Percentiles rank a stretch among this genome's conserved stretches.
Conservation (phyloP, 2,113 vertebrate genomes). For the Thomomys bottae region DNA sequence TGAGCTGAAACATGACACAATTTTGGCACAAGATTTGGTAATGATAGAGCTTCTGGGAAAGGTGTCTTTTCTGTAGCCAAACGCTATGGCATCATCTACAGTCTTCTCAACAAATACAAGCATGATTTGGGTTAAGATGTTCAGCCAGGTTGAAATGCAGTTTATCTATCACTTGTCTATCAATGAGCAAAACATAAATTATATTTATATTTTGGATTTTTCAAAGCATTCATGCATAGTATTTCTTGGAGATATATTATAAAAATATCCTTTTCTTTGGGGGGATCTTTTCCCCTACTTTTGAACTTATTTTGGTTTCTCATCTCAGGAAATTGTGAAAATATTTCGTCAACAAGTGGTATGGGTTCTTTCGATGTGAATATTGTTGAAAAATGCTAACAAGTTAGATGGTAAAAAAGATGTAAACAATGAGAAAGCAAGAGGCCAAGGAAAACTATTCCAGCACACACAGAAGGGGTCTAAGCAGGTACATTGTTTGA, state of each 20-base stretch:
- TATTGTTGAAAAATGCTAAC: slow-evolving; percentile 1
- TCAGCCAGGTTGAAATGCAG: not conserved
- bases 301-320: slow-evolving; percentile 25
- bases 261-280: not conserved
- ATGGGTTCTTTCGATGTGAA: not conserved
- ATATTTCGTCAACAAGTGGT: not conserved
- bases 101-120: not conserved
- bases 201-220: not conserved
- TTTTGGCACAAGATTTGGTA: slow-evolving; percentile 47
- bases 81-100: not conserved
- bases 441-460: not conserved
- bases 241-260: slow-evolving; percentile 36
- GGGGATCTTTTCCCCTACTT: not conserved
- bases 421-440: not conserved
- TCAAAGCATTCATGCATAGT: not conserved
- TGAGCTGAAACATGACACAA: slow-evolving; percentile 35
- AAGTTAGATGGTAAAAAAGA: not conserved
- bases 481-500: not conserved
- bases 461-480: not conserved
- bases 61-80: slow-evolving; percentile 21
- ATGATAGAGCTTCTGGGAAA: slow-evolving; percentile 61
- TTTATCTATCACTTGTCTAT: slow-evolving; percentile 21
- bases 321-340: slow-evolving; percentile 11
- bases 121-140: not conserved
- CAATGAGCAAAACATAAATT: slow-evolving; percentile 28